Evolutionary conservation across 2,113 vertebrate genomes (phyloP), one percentile per base, ranked within the genome.

Genomic region (Microcebus tavaratra): DNA sequence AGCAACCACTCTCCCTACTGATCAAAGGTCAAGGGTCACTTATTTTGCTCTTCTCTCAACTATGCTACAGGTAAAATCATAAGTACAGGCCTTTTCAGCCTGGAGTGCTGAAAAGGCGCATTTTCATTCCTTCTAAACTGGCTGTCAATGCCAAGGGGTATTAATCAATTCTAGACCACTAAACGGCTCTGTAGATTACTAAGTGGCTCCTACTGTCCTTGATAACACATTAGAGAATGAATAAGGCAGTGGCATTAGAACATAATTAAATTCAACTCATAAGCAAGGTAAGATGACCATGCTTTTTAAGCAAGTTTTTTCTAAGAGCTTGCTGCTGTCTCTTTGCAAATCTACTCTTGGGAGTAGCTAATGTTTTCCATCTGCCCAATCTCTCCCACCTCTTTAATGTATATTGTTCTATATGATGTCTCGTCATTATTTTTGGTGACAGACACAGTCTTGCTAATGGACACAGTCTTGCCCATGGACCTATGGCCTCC

Each of bases 151-250:
- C 34, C 94, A 92, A 42, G 36, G 50, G n/a, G 25, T 27, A 73
- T 97, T 90, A 94, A 53, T 96, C 61, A 82, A 82, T 84, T 96
- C 17, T 63, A 84, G 75, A 91, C 95, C 65, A 75, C 65, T 76
- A 63, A 96, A 92, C 27, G 42, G 57, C 70, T 92, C 61, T 78
- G 36, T 81, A 63, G 88, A 61, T 89, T 78, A 63, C 73, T 78
- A 91, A 93, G 89, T 82, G 84, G n/a, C 36, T 81, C 63, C 90
- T 68, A 57, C 42, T 89, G 67, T 70, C 61, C 61, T 94, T 87
- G 23, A 50, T 80, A 96, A 59, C 10, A 13, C 91, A 88, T 96
- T 94, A 97, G 84, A 95, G 39, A 92, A 80, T 80, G 13, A 93
- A 76, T 90, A 84, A 57, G 13, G 45, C 53, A 67, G 29, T 57